Evolutionary conservation across 2,113 vertebrate genomes (phyloP), one percentile per base, ranked within the genome.

Genomic region (Coptodon bakossiorum): DNA sequence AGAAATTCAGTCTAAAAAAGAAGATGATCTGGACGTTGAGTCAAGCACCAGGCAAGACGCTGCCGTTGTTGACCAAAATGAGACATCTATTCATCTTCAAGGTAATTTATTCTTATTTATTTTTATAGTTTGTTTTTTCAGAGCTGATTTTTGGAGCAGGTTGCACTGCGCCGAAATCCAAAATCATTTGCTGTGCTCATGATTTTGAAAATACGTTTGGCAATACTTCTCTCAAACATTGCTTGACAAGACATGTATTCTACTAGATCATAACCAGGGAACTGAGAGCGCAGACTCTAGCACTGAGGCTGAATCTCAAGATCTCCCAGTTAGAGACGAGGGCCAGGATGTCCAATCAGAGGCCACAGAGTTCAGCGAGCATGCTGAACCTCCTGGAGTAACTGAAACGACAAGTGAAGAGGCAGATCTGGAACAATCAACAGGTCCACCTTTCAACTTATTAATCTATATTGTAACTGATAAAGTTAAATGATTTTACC

Each of bases 371-470:
- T 22, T 36, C 17, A 79, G 19, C 2, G 78, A 92, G 45, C 38
- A 45, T 10, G n/a, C 79, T 43, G 40, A 85, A 84, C 52, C 17
- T 3, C 9, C 34, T 76, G 89, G 5, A 83, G 82, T 36, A 19
- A 5, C 27, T 6, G 90, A 90, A 85, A 54, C 83, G 3, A 53
- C 50, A 82, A 14, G 73, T 7, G 36, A 87, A 36, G 43, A 36
- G 14, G 81, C 81, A 56, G 90, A 92, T 10, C 85, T 91, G 81
- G 95, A 96, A 59, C 91, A 91, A 40, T 89, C 90, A 6, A 59
- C 90, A 92, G 95, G 96, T 97, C 16, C 2, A 5, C 43, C 6
- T 16, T 40, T 84, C 34, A 29, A 27, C 57, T 3, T 7, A 36
- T 31, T n/a, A 13, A 40, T 63, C 24, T 34, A 10, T 50, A 16